Percentiles rank a stretch among this genome's conserved stretches.
These are phyloP conservation scores for Alca torda DNA, from an alignment of 2,797 vertebrate genomes.

Conservation along the genomic window DNA sequence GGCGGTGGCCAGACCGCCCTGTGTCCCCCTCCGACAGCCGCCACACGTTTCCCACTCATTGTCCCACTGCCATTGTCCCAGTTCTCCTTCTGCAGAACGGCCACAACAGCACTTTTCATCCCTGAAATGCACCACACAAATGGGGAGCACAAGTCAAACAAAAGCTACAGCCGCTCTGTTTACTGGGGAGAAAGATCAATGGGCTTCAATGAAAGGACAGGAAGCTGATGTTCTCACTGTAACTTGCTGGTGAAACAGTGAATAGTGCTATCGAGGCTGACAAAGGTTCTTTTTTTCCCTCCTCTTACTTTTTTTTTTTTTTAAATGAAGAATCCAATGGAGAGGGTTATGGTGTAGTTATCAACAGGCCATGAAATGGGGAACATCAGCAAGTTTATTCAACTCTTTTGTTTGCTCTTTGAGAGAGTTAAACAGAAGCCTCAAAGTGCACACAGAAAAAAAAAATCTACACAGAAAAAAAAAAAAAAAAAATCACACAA, in stretches of 20 bases:
- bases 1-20: neutral
- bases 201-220: constrained; percentile 74
- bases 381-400: constrained; percentile 59
- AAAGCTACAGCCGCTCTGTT: constrained; percentile 69
- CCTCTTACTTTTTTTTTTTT: neutral
- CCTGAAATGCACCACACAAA: constrained; percentile 59
- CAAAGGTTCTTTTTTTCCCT: constrained; percentile 52
- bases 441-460: neutral
- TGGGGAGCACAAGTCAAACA: constrained; percentile 62
- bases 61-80: constrained; percentile 6
- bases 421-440: neutral
- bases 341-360: constrained; percentile 52
- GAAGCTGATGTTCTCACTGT: constrained; percentile 69
- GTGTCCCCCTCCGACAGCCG: neutral
- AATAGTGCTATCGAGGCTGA: constrained; percentile 61
- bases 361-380: constrained; percentile 65
- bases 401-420: constrained; percentile 30
- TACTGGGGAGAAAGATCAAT: constrained; percentile 70
- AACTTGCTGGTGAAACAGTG: constrained; percentile 66
- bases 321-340: constrained; percentile 63
- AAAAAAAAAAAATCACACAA: neutral
- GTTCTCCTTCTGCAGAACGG: constrained; percentile 54
- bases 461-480: neutral
- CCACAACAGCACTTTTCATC: constrained; percentile 60
- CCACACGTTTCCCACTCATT: neutral